Percentiles rank a stretch among this genome's conserved stretches.
Conservation (phyloP, 2,113 vertebrate species). For the Triplophysa rosa region DNA sequence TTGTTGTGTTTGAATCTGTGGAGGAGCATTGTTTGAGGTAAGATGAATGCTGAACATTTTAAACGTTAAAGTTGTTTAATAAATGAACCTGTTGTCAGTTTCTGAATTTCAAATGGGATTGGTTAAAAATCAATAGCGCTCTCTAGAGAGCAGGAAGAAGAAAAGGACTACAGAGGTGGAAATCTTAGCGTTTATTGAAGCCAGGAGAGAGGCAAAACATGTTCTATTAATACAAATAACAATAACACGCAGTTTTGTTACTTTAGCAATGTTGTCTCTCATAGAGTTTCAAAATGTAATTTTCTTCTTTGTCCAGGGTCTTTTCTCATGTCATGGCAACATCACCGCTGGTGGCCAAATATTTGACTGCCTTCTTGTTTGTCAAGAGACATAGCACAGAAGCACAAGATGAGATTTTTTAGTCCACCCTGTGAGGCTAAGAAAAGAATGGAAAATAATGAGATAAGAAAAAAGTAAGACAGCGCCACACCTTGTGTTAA, state of each 20-base stretch:
- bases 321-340: not conserved
- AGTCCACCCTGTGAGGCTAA: conserved; percentile 4
- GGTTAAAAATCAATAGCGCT: conserved; percentile 24
- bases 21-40: conserved; percentile 30
- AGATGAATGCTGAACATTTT: not conserved
- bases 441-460: not conserved
- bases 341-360: not conserved
- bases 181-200: not conserved
- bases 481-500: conserved; percentile 42
- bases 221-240: not conserved
- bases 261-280: not conserved
- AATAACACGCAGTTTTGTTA: not conserved
- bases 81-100: not conserved
- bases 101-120: not conserved
- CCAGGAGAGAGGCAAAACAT: not conserved
- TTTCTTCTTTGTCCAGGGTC: not conserved
- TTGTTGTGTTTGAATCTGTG: not conserved
- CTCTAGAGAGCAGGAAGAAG: conserved; percentile 23
- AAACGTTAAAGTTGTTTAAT: not conserved
- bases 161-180: not conserved
- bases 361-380: not conserved
- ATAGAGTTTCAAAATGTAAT: not conserved
- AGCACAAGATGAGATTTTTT: too few relatives aligned
- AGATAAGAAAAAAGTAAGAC: conserved; percentile 27
- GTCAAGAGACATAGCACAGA: not conserved